phyloP scores from a whole-genome alignment of 1,140 invertebrate genomes.

The Rhyzopertha dominica region DNA sequence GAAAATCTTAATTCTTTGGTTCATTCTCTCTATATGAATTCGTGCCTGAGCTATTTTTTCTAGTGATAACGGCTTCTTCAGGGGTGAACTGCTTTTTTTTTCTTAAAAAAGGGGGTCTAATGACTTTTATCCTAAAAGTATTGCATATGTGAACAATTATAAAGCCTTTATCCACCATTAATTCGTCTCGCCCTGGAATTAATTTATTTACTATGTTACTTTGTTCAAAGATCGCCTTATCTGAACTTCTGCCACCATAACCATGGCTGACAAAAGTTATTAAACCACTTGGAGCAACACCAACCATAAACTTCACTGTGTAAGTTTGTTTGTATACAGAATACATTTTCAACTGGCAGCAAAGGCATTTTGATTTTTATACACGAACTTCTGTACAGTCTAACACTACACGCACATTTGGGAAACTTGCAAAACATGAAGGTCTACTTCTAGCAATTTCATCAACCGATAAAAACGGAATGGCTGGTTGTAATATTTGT shows the following conservation, averaged over 20 bases:
- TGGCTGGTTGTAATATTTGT: slow-evolving; percentile 15
- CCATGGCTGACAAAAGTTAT: slow-evolving; percentile 35
- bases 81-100: slow-evolving; percentile 28
- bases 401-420: slow-evolving; percentile 27
- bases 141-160: slow-evolving; percentile 32
- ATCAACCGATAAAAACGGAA: slow-evolving; percentile 19
- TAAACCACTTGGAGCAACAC: slow-evolving; percentile 35
- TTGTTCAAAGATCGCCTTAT: slow-evolving; percentile 34
- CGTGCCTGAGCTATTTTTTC: slow-evolving; percentile 27
- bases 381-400: slow-evolving; percentile 30
- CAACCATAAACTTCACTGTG: slow-evolving; percentile 42
- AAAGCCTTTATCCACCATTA: slow-evolving; percentile 31
- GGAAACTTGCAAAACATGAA: slow-evolving; percentile 28
- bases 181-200: slow-evolving; percentile 4
- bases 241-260: slow-evolving; percentile 38
- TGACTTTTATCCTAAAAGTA: slow-evolving; percentile 14
- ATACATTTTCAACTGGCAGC: slow-evolving; percentile 25
- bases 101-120: slow-evolving; percentile 26
- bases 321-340: slow-evolving; percentile 32
- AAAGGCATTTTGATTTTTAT: slow-evolving; percentile 21
- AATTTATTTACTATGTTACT: slow-evolving; percentile 14
- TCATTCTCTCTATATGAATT: slow-evolving; percentile 18
- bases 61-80: slow-evolving; percentile 26
- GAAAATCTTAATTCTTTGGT: slow-evolving; percentile 37
- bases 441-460: slow-evolving; percentile 26